Percentiles rank a stretch among this genome's conserved stretches.
Conservation (phyloP, 2,113 vertebrate species). For the Myotis lucifugus region DNA sequence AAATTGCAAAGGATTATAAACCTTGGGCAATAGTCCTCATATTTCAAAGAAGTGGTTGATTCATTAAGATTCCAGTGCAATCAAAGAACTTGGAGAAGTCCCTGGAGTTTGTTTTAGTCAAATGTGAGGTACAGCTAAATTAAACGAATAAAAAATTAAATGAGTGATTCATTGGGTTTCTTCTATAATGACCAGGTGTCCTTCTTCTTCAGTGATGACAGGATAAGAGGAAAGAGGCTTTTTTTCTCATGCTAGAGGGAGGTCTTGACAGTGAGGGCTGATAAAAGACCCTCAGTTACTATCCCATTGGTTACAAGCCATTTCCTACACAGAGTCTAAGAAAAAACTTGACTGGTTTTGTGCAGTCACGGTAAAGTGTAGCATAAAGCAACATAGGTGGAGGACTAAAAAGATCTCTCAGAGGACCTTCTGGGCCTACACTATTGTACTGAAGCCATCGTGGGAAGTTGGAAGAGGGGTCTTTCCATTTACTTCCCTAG, state of each 20-base stretch:
- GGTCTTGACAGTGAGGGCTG: not conserved
- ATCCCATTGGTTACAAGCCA: not conserved
- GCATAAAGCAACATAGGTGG: not conserved
- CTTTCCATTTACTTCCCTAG: not conserved
- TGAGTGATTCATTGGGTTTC: not conserved
- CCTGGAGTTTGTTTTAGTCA: constrained; percentile 20
- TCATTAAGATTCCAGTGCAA: constrained; percentile 41
- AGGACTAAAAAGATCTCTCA: not conserved
- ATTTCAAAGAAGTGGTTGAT: constrained; percentile 60
- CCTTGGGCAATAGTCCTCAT: not conserved
- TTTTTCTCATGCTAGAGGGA: not conserved
- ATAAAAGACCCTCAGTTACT: not conserved
- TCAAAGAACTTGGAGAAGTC: constrained; percentile 38
- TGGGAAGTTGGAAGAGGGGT: rapidly evolving
- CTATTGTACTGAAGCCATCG: not conserved
- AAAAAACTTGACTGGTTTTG: not conserved
- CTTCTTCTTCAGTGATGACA: not conserved
- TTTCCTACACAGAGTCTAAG: not conserved
- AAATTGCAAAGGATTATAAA: constrained; percentile 44
- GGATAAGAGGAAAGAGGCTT: not conserved
- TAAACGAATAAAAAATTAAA: constrained; percentile 8
- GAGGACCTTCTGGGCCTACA: not conserved
- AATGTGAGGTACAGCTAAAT: not conserved
- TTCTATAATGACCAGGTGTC: constrained; percentile 2
- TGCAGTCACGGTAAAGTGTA: not conserved